Conservation (phyloP, 37 sponge, comb jelly and placozoan genomes). For the Chondrosia reniformis region DNA sequence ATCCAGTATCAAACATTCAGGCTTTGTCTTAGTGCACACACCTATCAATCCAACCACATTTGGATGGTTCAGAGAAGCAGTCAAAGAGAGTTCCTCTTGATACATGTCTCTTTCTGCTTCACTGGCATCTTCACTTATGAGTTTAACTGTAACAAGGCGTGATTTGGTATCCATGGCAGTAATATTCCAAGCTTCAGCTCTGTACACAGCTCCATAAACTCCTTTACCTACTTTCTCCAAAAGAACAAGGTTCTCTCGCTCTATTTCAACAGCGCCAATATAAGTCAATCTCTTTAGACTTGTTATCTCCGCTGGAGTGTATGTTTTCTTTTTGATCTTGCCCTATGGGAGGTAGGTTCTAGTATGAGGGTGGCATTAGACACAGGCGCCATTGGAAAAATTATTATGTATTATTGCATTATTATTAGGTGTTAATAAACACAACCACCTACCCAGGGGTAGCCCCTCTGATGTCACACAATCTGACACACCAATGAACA, state of each 20-base stretch:
- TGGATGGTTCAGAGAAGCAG: conserved; percentile 46
- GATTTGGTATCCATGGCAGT: background rate
- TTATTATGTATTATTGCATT: too few species aligned
- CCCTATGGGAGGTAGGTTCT: too few species aligned
- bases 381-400: too few species aligned
- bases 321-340: background rate
- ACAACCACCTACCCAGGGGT: background rate
- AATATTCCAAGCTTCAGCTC: conserved; percentile 47
- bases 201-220: conserved; percentile 58
- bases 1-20: conserved; percentile 59
- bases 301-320: conserved; percentile 17
- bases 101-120: conserved; percentile 12
- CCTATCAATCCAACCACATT: conserved; percentile 65
- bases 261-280: conserved; percentile 35
- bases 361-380: too few species aligned
- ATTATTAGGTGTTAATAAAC: too few species aligned
- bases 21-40: conserved; percentile 49
- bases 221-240: conserved; percentile 57
- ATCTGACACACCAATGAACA: background rate
- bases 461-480: background rate
- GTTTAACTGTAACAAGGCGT: conserved; percentile 52
- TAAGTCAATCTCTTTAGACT: conserved; percentile 17
- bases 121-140: conserved; percentile 20
- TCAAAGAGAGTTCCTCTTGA: conserved; percentile 35
- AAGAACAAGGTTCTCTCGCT: conserved; percentile 44